Evolutionary conservation across 2,888 invertebrate genomes (phyloP).

Genomic region (Mythimna pallens): DNA sequence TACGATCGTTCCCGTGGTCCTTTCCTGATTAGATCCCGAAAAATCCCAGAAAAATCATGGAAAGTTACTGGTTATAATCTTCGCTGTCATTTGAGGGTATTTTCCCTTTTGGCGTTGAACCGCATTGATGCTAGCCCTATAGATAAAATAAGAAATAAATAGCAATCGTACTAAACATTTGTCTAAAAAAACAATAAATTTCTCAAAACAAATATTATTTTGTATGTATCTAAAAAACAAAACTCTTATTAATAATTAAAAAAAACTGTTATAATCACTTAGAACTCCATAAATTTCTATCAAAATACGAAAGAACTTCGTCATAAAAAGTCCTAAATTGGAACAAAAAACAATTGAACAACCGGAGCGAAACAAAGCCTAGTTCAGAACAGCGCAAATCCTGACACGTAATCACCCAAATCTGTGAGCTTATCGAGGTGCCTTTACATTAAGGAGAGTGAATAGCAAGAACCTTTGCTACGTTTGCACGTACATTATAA

Average conservation of each 20-base stretch:
- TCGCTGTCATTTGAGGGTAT: slow-evolving; percentile 13
- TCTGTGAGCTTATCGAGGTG: slow-evolving; percentile 36
- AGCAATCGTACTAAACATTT: neutral
- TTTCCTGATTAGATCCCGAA: slow-evolving; percentile 45
- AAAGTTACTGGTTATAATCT: slow-evolving; percentile 34
- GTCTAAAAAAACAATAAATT: no score
- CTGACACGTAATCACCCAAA: slow-evolving; percentile 53
- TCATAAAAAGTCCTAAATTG: slow-evolving; percentile 20
- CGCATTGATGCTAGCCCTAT: neutral
- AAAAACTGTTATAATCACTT: neutral
- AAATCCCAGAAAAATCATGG: slow-evolving; percentile 15
- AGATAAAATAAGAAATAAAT: neutral
- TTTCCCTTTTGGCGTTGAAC: slow-evolving; percentile 8
- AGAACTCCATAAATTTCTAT: neutral
- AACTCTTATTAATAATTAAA: slow-evolving; percentile 1
- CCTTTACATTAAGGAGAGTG: slow-evolving; percentile 12
- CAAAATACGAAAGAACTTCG: slow-evolving; percentile 16
- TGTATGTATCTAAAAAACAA: no score
- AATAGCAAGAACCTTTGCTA: slow-evolving; percentile 8
- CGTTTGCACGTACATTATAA: slow-evolving; percentile 2
- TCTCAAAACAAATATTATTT: no score
- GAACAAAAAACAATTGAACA: slow-evolving; percentile 44
- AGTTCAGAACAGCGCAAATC: slow-evolving; percentile 40
- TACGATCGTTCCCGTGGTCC: slow-evolving; percentile 9
- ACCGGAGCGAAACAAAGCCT: slow-evolving; percentile 16